Base-by-base conservation (phyloP, 2,797 vertebrate genomes). In the Uromys caudimaculatus region DNA sequence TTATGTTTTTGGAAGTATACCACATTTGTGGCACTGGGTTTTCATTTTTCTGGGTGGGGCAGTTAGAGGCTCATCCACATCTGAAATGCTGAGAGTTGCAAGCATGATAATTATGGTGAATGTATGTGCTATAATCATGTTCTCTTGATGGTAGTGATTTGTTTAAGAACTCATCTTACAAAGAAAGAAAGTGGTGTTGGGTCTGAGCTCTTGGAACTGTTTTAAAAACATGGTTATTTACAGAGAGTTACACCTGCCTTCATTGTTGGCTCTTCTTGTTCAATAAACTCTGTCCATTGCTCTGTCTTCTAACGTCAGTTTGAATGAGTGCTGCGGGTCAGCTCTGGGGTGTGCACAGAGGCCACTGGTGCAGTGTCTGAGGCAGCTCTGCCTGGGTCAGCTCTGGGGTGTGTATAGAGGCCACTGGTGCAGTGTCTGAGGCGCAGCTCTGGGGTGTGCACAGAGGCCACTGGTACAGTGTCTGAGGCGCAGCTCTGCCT, bases 141-240 rank as follows among this genome's bases (percentile, higher is more conserved):
- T 96, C 90, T 95, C 92, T 97, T 85, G 76, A 93, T 93, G 78
- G 73, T 93, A 82, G 95, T 95, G 79, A 97, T 97, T 95, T 95
- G 85, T 94, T 92, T 54, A 95, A 95, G 92, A 96, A 94, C 75
- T 41, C 27, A 21, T 96, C 88, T 92, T 88, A 75, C 84, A 92
- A 95, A 91, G 83, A 96, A 91, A 88, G 93, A 90, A 95, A 52
- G 58, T 75, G 69, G 16, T 94, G 71, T 93, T 97, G 94, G 78
- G 10, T 58, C 94, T 87, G 60, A 92, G 50, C 38, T 91, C 69
- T 90, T 89, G 52, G 79, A 91, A 89, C 85, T 95, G 87, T 90
- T 92, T 94, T 94, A 93, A 94, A 82, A 94, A 67, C 79, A 73
- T 93, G 38, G 21, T 85, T 95, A 81, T 92, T 94, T 94, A 77